Conservation (phyloP, 1,140 invertebrate species). For the Maconellicoccus hirsutus region DNA sequence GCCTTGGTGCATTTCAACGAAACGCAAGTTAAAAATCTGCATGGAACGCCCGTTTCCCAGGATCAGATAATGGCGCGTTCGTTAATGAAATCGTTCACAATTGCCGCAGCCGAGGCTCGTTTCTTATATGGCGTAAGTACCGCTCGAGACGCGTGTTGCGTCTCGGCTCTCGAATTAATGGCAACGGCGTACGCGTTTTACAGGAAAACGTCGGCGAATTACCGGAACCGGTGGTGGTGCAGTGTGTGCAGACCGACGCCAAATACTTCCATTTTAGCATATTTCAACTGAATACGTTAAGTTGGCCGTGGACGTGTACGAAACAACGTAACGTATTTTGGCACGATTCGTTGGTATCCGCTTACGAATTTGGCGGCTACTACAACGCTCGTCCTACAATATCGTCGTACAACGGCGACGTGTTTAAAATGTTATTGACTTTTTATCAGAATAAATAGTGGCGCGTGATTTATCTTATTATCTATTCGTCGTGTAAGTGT, state of each 20-base stretch:
- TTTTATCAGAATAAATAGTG: slow-evolving; percentile 58
- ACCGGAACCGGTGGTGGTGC: slow-evolving; percentile 64
- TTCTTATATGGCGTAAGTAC: slow-evolving; percentile 52
- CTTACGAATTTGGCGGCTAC: slow-evolving; percentile 57
- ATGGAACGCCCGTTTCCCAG: slow-evolving; percentile 49
- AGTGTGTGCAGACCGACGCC: slow-evolving; percentile 66
- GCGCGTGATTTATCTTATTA: too few species aligned
- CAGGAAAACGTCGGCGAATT: slow-evolving; percentile 49
- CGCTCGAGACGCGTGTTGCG: slow-evolving; percentile 24
- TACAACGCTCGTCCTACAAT: slow-evolving; percentile 48
- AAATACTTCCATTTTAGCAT: slow-evolving; percentile 63
- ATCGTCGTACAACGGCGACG: slow-evolving; percentile 59
- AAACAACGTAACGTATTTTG: slow-evolving; percentile 71
- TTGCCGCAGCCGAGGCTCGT: slow-evolving; percentile 55
- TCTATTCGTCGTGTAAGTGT: too few species aligned
- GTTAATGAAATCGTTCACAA: slow-evolving; percentile 57
- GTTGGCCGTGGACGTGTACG: slow-evolving; percentile 36
- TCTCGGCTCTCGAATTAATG: too few species aligned
- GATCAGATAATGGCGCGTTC: slow-evolving; percentile 52
- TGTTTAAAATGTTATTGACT: slow-evolving; percentile 61
- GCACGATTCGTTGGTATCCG: slow-evolving; percentile 45
- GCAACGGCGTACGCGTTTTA: too few species aligned
- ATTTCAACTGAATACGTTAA: slow-evolving; percentile 73
- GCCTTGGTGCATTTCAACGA: slow-evolving; percentile 54
- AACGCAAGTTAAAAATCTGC: slow-evolving; percentile 50